Evolutionary conservation across 2,888 invertebrate species (phyloP), one percentile per base, ranked within the genome.

Genomic region (Heliconius ismenius): DNA sequence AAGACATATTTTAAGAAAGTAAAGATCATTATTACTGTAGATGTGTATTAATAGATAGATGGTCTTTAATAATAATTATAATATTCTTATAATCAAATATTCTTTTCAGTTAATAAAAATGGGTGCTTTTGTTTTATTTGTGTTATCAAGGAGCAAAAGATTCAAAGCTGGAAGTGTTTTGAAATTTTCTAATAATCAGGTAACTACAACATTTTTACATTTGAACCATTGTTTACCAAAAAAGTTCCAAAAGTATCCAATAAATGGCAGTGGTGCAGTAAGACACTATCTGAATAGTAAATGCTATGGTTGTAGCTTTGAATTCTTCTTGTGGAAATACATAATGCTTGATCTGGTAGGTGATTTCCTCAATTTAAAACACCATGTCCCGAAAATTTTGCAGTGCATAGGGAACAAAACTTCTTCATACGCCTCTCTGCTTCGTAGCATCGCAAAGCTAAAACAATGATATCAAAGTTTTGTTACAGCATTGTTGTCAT

Each of bases 151-250:
- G 79, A 97, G 95, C 84, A 96, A 96, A 84, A 95, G 98, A 79
- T 98, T 97, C 90, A 94, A 97, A 83, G 97, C 98, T 9, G 98
- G 97, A 39, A 97, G 98, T 89, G 97, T 97, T 49, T 91, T 99
- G 32, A 97, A 96, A 86, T 96, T 98, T 85, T 96, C 97, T 95
- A 97, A 98, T 86, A 95, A 96, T 67, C 98, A 98, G 95, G 98
- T 98, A 91, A 86, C 81, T 78, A 68, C 11, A 26, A 26, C 3
- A 21, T 69, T 54, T 26, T 18, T 6, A 15, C 13, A 13, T 24
- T 60, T 58, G 18, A 24, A 32, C 13, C 3, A 28, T 28, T 18
- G 1, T n/a, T n/a, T n/a, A n/a, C 63, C 13, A 63, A 18, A 63
- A 24, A 26, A 13, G 13, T 24, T 6, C 10, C 13, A 3, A 62